Conservation (phyloP, 2,888 invertebrate genomes). For the Chironomus tentans region DNA sequence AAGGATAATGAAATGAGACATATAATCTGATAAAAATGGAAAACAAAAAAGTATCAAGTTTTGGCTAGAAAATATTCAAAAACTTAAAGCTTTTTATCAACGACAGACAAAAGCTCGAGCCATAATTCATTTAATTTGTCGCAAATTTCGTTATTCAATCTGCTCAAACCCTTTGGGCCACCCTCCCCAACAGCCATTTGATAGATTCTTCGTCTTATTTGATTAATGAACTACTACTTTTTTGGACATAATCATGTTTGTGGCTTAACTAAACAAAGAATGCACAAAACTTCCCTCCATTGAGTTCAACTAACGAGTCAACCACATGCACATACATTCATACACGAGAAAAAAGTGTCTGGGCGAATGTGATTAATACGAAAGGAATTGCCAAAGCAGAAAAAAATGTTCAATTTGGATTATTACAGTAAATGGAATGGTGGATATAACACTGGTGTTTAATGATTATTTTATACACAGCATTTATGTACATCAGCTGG, state of each 20-base stretch:
- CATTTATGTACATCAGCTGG: conserved; percentile 17
- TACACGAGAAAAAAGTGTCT: neutral
- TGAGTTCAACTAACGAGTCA: neutral
- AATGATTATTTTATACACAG: conserved; percentile 23
- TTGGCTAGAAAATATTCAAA: too few species aligned
- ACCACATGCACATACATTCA: neutral
- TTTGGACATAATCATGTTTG: neutral
- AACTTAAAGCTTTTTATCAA: too few species aligned
- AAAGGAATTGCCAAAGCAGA: neutral
- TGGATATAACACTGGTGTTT: too few species aligned
- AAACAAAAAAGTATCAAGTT: neutral
- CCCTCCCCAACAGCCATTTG: neutral
- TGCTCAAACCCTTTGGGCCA: too few species aligned
- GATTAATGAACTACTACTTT: neutral
- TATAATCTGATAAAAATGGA: neutral
- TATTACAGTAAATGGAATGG: neutral
- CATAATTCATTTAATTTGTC: too few species aligned
- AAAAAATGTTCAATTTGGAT: conserved; percentile 5
- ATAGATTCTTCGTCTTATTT: neutral
- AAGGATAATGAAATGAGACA: neutral
- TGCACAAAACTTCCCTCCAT: neutral
- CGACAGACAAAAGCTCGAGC: too few species aligned
- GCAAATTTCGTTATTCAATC: too few species aligned
- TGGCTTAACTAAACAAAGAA: neutral
- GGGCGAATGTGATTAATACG: conserved; percentile 17